These are phyloP conservation scores for Podocnemis expansa DNA, from an alignment of 2,113 vertebrate species.

Conservation along the genomic window DNA sequence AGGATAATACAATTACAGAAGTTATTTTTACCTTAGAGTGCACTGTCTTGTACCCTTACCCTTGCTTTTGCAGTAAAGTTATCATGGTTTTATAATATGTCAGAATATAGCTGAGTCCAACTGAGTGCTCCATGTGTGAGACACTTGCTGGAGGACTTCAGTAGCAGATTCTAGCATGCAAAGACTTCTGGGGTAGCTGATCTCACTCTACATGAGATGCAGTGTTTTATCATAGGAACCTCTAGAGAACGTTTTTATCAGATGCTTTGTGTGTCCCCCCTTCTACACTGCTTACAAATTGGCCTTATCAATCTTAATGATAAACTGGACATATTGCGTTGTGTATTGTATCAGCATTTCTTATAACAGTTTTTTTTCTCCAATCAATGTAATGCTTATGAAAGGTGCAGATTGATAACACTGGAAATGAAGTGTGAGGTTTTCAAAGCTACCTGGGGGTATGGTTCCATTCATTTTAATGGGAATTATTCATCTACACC, in stretches of 20 bases:
- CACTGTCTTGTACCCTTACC: neutral
- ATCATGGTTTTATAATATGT: neutral
- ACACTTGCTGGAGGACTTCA: neutral
- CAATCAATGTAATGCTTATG: neutral
- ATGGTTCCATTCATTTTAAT: accelerated
- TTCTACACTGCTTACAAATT: neutral
- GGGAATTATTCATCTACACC: neutral
- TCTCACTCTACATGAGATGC: neutral
- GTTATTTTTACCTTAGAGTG: neutral
- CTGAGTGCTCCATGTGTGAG: neutral
- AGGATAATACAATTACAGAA: neutral
- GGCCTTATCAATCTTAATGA: neutral
- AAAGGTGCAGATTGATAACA: neutral
- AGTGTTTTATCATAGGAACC: neutral
- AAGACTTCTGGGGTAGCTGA: neutral
- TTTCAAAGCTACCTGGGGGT: neutral
- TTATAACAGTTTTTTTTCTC: neutral
- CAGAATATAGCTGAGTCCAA: neutral
- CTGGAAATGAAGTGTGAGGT: neutral
- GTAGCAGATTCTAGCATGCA: neutral
- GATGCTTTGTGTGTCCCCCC: neutral
- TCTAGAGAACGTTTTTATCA: neutral
- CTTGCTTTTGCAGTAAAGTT: neutral
- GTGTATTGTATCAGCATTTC: neutral
- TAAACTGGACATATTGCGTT: neutral